Base-by-base conservation (phyloP, 2,113 vertebrate genomes). In the Phrynocephalus versicolor region DNA sequence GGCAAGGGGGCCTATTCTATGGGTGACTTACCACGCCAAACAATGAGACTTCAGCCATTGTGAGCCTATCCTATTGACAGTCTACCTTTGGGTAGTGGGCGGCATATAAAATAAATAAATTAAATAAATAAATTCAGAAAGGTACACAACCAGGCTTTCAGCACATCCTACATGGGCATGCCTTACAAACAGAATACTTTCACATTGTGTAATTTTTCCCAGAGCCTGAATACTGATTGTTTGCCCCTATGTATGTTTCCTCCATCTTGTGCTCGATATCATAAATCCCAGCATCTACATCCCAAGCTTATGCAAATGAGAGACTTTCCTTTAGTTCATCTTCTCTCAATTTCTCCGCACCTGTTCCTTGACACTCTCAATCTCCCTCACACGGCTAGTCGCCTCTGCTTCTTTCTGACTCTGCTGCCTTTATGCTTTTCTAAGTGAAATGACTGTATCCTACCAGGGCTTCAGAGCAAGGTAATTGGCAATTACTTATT, bases 401-500 rank as follows among this genome's bases (percentile, higher is more conserved):
- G 41, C 65, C 71, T 37, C 76, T 60, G 45, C 69, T 0, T 1
- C 73, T 87, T 87, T 76, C 89, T 81, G 74, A 81, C 45, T 88
- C 86, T 89, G 45, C 79, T 89, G 39, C 79, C 73, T 71, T 91
- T 81, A 64, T 10, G 65, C 33, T 71, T 89, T 77, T 78, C 79
- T 84, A 86, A 87, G 89, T 89, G 88, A 92, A 93, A 92, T 87
- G 57, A 93, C 91, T 86, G 86, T 89, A 89, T 85, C 82, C 93
- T 79, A 89, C 83, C 30, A 84, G 76, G 88, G 89, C 93, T 93
- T 93, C 92, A 85, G 88, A 95, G 89, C 90, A 89, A 84, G 84
- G 45, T 91, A 94, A 92, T 93, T 88, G 85, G 89, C 85, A 93
- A 90, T 94, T 93, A 92, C 87, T 94, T 94, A 92, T 91, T 94